Evolutionary conservation across 2,113 vertebrate genomes (phyloP).

Genomic region (Ploceus nigricollis): DNA sequence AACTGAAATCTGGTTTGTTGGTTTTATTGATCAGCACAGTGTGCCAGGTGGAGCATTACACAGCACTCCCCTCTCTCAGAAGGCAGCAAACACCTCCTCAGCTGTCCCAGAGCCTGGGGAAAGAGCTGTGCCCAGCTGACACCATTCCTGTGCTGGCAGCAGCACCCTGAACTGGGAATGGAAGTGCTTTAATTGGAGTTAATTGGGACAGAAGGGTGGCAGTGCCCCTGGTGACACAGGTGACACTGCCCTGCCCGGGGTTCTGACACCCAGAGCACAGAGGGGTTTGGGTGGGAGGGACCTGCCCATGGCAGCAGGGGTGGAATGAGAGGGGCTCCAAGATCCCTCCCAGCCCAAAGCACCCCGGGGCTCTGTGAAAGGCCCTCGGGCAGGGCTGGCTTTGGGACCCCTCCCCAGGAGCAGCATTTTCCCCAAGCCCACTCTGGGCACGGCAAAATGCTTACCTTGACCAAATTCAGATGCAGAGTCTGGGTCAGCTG

Average conservation of each 20-base stretch:
- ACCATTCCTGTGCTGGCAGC: background rate
- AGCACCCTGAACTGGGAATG: background rate
- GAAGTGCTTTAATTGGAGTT: background rate
- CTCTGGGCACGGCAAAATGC: background rate
- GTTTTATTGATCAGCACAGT: background rate
- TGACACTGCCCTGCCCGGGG: background rate
- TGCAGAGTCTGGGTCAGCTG: background rate
- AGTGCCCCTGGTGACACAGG: background rate
- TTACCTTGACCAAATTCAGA: background rate
- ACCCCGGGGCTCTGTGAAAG: rapidly evolving
- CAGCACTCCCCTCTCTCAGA: background rate
- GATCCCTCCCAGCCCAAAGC: background rate
- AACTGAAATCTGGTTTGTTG: background rate
- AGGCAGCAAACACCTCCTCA: background rate
- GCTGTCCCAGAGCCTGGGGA: background rate
- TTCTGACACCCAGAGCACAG: background rate
- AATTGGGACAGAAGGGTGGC: background rate
- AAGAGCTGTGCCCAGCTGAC: background rate
- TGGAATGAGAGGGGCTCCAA: rapidly evolving
- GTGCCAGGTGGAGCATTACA: background rate
- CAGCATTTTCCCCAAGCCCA: background rate
- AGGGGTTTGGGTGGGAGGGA: background rate
- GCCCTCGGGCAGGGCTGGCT: rapidly evolving
- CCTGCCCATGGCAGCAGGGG: background rate
- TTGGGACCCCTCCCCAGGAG: background rate